phyloP scores from a whole-genome alignment of 2,888 invertebrate genomes.

The Tetanocera ferruginea region DNA sequence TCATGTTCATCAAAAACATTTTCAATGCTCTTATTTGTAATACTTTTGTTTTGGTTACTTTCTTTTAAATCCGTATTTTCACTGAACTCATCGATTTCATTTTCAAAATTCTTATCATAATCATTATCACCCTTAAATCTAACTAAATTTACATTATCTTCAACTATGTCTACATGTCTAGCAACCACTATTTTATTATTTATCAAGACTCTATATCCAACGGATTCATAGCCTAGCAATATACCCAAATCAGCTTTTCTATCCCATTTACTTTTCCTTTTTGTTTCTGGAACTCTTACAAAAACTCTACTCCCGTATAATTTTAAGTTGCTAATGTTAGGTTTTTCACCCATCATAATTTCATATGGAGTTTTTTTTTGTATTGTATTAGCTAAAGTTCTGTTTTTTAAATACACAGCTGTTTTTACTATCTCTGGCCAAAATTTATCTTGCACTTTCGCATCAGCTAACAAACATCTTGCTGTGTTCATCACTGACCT shows the following conservation, averaged over 20 bases:
- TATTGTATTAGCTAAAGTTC: slow-evolving; percentile 13
- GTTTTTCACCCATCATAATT: slow-evolving; percentile 19
- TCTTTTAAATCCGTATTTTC: slow-evolving; percentile 36
- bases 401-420: slow-evolving; percentile 35
- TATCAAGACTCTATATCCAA: slow-evolving; percentile 19
- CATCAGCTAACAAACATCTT: slow-evolving; percentile 49
- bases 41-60: slow-evolving; percentile 44
- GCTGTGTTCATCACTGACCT: slow-evolving; percentile 48
- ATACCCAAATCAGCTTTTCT: background rate
- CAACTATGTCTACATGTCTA: slow-evolving; percentile 53
- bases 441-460: slow-evolving; percentile 41
- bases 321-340: slow-evolving; percentile 4
- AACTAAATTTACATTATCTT: slow-evolving; percentile 49
- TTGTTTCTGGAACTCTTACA: slow-evolving; percentile 28
- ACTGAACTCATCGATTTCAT: slow-evolving; percentile 37
- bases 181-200: slow-evolving; percentile 46
- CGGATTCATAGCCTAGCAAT: slow-evolving; percentile 4
- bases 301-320: slow-evolving; percentile 25
- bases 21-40: slow-evolving; percentile 54
- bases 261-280: slow-evolving; percentile 23
- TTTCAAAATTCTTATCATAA: background rate
- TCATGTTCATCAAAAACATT: slow-evolving; percentile 53
- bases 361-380: slow-evolving; percentile 30
- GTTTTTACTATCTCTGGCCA: slow-evolving; percentile 43
- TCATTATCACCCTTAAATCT: slow-evolving; percentile 44